These are phyloP conservation scores for Cremastinae sp. DNA, from an alignment of 2,888 invertebrate species.

Conservation along the genomic window DNA sequence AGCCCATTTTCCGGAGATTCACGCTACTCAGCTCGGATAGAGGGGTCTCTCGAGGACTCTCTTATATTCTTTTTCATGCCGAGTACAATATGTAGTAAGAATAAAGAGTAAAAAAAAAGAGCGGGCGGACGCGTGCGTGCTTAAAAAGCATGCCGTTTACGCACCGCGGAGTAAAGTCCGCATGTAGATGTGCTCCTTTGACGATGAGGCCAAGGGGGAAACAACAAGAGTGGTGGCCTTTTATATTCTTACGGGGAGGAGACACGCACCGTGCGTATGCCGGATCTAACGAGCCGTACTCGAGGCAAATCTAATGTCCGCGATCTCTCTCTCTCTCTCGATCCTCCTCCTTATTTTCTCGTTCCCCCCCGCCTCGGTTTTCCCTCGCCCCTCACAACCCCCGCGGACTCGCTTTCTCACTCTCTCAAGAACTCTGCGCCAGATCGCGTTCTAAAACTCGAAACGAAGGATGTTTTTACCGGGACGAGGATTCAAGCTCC, in stretches of 20 bases:
- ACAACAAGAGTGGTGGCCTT: constrained; percentile 45
- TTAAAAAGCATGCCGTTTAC: constrained; percentile 45
- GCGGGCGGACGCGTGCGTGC: constrained; percentile 52
- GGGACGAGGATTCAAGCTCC: neutral
- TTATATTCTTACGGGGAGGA: constrained; percentile 69
- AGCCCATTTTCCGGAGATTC: constrained; percentile 1
- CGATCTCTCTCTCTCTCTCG: constrained; percentile 57
- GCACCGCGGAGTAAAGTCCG: constrained; percentile 1
- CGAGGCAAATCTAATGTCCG: constrained; percentile 72
- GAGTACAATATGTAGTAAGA: constrained; percentile 29
- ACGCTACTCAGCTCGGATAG: neutral
- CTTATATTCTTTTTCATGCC: constrained; percentile 14
- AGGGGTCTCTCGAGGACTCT: constrained; percentile 33
- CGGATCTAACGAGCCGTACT: constrained; percentile 76
- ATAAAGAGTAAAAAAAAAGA: constrained; percentile 9
- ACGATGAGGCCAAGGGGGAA: constrained; percentile 13
- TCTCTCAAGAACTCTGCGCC: no score
- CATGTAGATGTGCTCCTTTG: neutral
- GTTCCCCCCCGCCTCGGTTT: no score
- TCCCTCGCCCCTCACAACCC: no score
- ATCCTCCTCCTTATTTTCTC: constrained; percentile 29
- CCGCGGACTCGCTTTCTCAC: neutral
- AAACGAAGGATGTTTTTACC: no score
- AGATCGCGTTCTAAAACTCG: no score
- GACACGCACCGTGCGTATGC: constrained; percentile 78